Percentiles rank a stretch among this genome's conserved stretches.
These are phyloP conservation scores for Alcedo atthis DNA, from an alignment of 2,797 vertebrate genomes.

Conservation along the genomic window DNA sequence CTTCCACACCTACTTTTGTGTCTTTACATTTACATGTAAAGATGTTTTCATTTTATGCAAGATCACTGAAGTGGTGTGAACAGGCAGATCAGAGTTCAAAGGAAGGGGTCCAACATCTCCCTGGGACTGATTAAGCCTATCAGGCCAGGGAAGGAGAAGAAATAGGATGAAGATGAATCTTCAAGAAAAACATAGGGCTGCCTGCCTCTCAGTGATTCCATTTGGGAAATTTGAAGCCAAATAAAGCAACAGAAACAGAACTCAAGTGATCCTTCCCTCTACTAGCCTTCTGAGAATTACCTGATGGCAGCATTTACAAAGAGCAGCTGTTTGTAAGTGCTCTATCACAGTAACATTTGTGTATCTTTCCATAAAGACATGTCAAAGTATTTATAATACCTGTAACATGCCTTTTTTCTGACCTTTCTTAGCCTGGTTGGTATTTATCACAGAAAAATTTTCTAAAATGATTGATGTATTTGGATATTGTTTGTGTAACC, in stretches of 20 bases:
- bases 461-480: conserved; percentile 39
- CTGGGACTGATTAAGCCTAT: background rate
- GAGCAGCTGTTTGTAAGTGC: background rate
- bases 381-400: background rate
- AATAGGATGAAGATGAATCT: background rate
- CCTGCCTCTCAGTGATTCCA: background rate
- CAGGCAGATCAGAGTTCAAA: background rate
- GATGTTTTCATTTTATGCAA: background rate
- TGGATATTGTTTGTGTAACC: conserved; percentile 17
- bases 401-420: conserved; percentile 5
- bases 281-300: background rate
- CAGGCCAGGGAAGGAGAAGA: background rate
- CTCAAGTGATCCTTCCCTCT: background rate
- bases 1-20: background rate
- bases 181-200: background rate
- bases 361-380: background rate
- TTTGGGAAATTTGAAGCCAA: background rate
- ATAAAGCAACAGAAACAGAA: background rate
- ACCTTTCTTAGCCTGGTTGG: conserved; percentile 46
- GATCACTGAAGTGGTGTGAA: background rate
- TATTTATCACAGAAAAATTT: conserved; percentile 40
- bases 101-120: background rate
- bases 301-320: background rate
- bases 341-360: background rate
- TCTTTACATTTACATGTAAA: background rate